These are phyloP conservation scores for Drosophila gaucha DNA, from an alignment of 2,888 invertebrate species.

Conservation along the genomic window DNA sequence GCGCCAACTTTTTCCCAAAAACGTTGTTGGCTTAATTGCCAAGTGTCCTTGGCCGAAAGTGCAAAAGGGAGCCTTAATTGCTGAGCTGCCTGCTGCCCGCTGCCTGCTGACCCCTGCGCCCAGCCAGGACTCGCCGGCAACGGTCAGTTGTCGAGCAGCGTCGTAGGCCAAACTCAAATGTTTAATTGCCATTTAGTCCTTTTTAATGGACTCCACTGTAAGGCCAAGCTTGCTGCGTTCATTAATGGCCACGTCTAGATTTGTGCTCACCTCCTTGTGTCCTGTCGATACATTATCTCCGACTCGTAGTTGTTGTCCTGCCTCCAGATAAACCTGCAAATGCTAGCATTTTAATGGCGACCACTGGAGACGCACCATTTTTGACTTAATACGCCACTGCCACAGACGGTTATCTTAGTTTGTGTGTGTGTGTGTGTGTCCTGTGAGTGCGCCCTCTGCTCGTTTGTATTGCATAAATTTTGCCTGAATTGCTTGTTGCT, in stretches of 20 bases:
- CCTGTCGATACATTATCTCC: slow-evolving; percentile 72
- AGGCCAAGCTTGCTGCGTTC: slow-evolving; percentile 50
- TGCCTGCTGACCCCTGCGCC: neutral
- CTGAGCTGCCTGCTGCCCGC: slow-evolving; percentile 28
- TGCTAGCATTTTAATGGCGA: slow-evolving; percentile 77
- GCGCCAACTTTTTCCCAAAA: slow-evolving; percentile 61
- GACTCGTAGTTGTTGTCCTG: slow-evolving; percentile 16
- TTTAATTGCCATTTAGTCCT: slow-evolving; percentile 83
- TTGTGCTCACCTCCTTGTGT: slow-evolving; percentile 65
- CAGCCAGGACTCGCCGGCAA: slow-evolving; percentile 8
- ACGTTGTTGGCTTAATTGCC: slow-evolving; percentile 75
- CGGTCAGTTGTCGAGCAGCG: slow-evolving; percentile 45
- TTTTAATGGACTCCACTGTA: slow-evolving; percentile 79
- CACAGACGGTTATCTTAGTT: slow-evolving; percentile 51
- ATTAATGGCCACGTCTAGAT: slow-evolving; percentile 78
- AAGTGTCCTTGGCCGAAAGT: slow-evolving; percentile 73
- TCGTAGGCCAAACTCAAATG: slow-evolving; percentile 67
- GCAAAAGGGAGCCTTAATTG: slow-evolving; percentile 76
- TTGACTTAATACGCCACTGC: slow-evolving; percentile 69
- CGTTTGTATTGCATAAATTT: slow-evolving; percentile 70
- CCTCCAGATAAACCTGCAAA: slow-evolving; percentile 78
- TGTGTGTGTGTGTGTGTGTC: slow-evolving; percentile 22
- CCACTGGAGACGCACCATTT: slow-evolving; percentile 56
- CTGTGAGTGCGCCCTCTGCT: slow-evolving; percentile 30
- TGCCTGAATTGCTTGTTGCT: slow-evolving; percentile 62